phyloP scores from a whole-genome alignment of 2,888 invertebrate genomes.

The Yponomeuta plumbellus region DNA sequence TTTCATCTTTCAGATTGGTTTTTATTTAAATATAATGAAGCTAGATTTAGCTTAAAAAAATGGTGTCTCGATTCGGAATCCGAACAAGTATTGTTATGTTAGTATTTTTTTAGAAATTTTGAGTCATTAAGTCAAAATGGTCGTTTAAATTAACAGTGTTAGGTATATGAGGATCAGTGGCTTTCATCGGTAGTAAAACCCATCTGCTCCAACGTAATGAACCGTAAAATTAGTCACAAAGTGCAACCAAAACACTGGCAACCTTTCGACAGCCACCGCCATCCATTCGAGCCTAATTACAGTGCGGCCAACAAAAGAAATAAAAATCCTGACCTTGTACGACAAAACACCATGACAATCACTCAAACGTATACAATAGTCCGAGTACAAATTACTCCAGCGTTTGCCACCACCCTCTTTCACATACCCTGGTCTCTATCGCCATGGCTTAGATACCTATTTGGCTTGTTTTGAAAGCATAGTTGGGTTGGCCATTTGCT shows the following conservation, averaged over 20 bases:
- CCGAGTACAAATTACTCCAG: constrained; percentile 7
- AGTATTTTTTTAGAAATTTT: no score
- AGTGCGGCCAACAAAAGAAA: background rate
- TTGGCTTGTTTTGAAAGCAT: background rate
- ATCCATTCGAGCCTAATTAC: constrained; percentile 8
- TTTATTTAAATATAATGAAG: no score
- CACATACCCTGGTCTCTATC: background rate
- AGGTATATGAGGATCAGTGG: no score
- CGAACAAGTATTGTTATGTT: no score
- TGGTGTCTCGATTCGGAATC: no score
- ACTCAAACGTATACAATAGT: constrained; percentile 6
- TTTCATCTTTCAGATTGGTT: no score
- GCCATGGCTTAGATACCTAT: background rate
- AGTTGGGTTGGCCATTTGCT: background rate
- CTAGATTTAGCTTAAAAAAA: no score
- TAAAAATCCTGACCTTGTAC: constrained; percentile 6
- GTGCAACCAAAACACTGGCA: background rate
- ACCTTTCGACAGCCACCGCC: background rate
- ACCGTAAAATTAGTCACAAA: background rate
- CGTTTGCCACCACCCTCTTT: background rate
- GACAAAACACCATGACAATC: constrained; percentile 11
- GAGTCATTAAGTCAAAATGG: no score
- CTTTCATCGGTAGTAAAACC: background rate
- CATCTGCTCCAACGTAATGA: background rate
- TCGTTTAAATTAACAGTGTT: no score